A percentile compares a stretch with the other conserved stretches of the same genome.
phyloP scores from a whole-genome alignment of 2,113 vertebrate genomes.

The Dendrocopos noguchii region DNA sequence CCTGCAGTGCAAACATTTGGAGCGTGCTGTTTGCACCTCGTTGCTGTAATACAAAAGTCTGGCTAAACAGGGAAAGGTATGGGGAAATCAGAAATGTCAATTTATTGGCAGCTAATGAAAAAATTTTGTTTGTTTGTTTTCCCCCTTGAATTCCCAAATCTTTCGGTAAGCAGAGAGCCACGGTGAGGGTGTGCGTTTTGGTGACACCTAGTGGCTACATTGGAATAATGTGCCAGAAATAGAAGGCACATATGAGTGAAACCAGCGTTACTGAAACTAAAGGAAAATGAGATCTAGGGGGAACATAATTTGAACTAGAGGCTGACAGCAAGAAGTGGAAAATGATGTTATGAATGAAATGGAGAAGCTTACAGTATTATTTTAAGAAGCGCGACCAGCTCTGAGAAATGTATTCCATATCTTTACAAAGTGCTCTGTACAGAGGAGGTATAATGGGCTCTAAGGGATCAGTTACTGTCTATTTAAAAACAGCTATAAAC shows the following conservation, averaged over 20 bases:
- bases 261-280: neutral
- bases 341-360: neutral
- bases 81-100: neutral
- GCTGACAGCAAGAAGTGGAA: neutral
- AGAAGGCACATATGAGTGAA: accelerated
- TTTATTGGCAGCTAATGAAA: neutral
- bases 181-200: neutral
- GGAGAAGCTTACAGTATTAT: neutral
- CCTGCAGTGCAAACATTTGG: neutral
- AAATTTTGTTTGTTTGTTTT: neutral
- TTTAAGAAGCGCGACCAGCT: neutral
- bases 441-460: neutral
- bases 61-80: neutral
- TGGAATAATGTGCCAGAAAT: neutral
- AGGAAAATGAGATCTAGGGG: neutral
- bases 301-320: neutral
- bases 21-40: neutral
- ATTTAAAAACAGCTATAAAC: neutral
- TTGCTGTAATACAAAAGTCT: neutral
- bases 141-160: neutral
- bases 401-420: neutral
- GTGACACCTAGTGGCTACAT: conserved; percentile 46
- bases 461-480: neutral
- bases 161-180: accelerated
- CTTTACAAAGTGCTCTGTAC: neutral